Evolutionary conservation across 2,113 vertebrate species (phyloP).

Genomic region (Terrapene triunguis): DNA sequence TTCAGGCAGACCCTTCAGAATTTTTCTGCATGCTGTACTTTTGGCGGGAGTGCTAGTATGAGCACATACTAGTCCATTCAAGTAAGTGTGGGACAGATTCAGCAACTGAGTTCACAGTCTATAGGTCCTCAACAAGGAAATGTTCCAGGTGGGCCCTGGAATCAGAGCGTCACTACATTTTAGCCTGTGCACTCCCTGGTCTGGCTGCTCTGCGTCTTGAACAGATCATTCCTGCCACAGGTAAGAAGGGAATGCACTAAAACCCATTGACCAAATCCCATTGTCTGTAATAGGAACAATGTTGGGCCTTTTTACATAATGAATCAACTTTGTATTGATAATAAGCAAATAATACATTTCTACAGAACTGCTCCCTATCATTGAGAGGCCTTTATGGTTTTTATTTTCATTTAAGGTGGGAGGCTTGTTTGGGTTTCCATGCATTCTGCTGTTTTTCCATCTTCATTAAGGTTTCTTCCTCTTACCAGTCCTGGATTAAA

Average conservation of each 20-base stretch:
- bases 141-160: not conserved
- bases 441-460: not conserved
- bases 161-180: not conserved
- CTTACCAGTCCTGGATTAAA: constrained; percentile 25
- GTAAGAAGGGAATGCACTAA: not conserved
- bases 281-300: not conserved
- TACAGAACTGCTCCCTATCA: not conserved
- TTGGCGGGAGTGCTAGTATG: not conserved
- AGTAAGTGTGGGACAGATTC: not conserved
- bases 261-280: not conserved
- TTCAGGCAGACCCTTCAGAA: not conserved
- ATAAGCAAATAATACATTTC: not conserved
- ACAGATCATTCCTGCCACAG: not conserved
- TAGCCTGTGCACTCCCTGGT: not conserved
- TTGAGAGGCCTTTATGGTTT: not conserved
- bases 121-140: not conserved
- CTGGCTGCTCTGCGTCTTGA: not conserved
- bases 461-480: constrained; percentile 16
- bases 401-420: not conserved
- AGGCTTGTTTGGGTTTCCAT: not conserved
- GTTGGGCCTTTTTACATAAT: not conserved
- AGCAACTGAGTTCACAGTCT: not conserved
- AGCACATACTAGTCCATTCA: not conserved
- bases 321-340: not conserved
- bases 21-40: not conserved